Percentiles rank a stretch among this genome's conserved stretches.
phyloP scores from a whole-genome alignment of 2,113 vertebrate species.

The Sciurus niger region DNA sequence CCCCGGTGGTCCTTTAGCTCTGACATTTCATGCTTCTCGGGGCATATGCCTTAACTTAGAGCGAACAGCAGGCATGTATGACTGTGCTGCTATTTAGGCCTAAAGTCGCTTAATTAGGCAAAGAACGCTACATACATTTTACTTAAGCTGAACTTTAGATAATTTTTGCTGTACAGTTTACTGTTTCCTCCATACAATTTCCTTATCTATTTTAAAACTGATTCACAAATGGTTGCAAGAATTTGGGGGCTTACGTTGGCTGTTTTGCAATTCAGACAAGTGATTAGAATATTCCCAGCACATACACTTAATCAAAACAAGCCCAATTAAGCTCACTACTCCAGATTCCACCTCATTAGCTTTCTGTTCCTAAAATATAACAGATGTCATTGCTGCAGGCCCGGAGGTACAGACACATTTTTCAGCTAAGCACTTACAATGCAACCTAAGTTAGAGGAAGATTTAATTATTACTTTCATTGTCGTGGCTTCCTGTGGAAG shows the following conservation, averaged over 20 bases:
- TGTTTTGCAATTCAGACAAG: conserved; percentile 90
- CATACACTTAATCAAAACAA: conserved; percentile 93
- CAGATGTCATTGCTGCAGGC: conserved; percentile 92
- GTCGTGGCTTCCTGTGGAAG: conserved; percentile 87
- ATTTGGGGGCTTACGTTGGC: conserved; percentile 86
- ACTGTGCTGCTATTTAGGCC: conserved; percentile 76
- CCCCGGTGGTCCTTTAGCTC: conserved; percentile 7
- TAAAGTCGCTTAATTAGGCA: conserved; percentile 82
- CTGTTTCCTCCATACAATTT: conserved; percentile 78
- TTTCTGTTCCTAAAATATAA: conserved; percentile 93
- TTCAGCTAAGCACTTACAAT: conserved; percentile 90
- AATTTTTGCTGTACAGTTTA: conserved; percentile 83
- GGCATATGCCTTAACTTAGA: conserved; percentile 55
- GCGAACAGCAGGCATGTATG: conserved; percentile 68
- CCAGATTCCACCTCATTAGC: conserved; percentile 92
- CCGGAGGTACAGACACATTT: conserved; percentile 90
- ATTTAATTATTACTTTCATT: conserved; percentile 92
- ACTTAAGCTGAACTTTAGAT: conserved; percentile 80
- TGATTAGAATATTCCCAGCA: conserved; percentile 92
- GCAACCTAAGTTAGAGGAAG: conserved; percentile 89
- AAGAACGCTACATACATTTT: conserved; percentile 70
- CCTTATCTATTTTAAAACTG: conserved; percentile 80
- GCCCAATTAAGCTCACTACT: conserved; percentile 92
- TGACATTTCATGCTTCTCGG: conserved; percentile 32
- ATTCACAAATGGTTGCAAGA: conserved; percentile 86